Base-by-base conservation (phyloP, 2,888 invertebrate species). In the Acanthosoma haemorrhoidale region DNA sequence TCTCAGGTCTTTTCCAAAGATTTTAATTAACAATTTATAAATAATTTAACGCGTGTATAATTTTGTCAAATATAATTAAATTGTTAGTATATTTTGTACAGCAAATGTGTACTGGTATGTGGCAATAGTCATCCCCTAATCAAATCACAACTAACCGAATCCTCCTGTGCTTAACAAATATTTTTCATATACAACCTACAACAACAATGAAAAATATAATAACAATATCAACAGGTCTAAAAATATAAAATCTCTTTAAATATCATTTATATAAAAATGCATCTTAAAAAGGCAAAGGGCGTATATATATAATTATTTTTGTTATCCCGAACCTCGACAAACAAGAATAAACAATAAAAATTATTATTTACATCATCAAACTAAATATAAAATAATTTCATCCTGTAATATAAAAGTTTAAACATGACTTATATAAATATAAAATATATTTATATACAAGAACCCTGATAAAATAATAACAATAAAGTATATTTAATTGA, bases 211-310 rank as follows among this genome's bases (percentile, higher is more conserved):
- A 61, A 61, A 61, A 61, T 61, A 61, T 61, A 61, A 61, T 61
- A 61, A 61, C 61, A 59, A 32, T 18, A 61, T 64, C 25, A 64
- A 64, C 25, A 36, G 64, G 21, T 39, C 41, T 64, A 64, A 64
- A 64, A 64, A 64, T 64, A 64, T 41, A 61, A 59, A 59, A 29
- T 59, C 34, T 61, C 61, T 61, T 21, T 61, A 36, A 59, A 59
- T 59, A 59, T 59, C 34, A 64, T 25, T 41, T 38, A 64, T 64
- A 64, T 64, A 39, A 64, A 61, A 64, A 64, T 64, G 64, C 41
- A 64, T 61, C 25, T 41, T 29, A 64, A 34, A 15, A 64, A 64
- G 64, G 64, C 64, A 64, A 21, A 34, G 25, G 41, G 64, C 38
- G 41, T 38, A 21, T 15, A 18, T 39, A 61, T 61, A 29, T 34